phyloP scores from a whole-genome alignment of 2,888 invertebrate species.

The Ophioninae sp. region DNA sequence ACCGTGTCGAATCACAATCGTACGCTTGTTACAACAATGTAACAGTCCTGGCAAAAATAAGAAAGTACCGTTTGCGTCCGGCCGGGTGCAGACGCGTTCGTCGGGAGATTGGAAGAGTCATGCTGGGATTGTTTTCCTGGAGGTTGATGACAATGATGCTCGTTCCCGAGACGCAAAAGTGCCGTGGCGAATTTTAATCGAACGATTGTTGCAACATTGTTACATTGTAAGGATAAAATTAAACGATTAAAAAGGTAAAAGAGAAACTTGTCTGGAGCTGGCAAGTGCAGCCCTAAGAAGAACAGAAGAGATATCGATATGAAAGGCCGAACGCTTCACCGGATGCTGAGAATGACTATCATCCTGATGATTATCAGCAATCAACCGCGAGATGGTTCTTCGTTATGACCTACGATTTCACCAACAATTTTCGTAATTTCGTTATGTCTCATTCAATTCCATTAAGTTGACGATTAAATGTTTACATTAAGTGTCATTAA shows the following conservation, averaged over 20 bases:
- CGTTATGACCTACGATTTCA: too few relatives aligned
- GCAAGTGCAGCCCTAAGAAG: background rate
- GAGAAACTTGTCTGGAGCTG: background rate
- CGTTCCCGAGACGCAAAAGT: background rate
- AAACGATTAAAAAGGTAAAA: background rate
- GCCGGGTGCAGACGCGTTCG: background rate
- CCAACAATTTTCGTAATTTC: too few relatives aligned
- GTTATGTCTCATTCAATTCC: too few relatives aligned
- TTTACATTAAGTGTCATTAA: too few relatives aligned
- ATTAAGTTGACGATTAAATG: too few relatives aligned
- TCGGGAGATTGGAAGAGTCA: background rate
- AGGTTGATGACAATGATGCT: background rate
- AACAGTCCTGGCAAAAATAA: background rate
- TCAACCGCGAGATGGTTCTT: background rate
- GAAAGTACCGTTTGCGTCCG: background rate
- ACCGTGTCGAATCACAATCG: conserved; percentile 26
- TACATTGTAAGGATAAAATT: background rate
- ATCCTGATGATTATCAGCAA: background rate
- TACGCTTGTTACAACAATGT: conserved; percentile 11
- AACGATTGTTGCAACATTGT: background rate
- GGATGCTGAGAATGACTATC: background rate
- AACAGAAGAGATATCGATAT: background rate
- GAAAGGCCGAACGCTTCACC: background rate
- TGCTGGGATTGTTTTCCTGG: background rate
- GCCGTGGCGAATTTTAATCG: background rate